Conservation (phyloP, 2,888 invertebrate species). For the Microctonus aethiopoides region DNA sequence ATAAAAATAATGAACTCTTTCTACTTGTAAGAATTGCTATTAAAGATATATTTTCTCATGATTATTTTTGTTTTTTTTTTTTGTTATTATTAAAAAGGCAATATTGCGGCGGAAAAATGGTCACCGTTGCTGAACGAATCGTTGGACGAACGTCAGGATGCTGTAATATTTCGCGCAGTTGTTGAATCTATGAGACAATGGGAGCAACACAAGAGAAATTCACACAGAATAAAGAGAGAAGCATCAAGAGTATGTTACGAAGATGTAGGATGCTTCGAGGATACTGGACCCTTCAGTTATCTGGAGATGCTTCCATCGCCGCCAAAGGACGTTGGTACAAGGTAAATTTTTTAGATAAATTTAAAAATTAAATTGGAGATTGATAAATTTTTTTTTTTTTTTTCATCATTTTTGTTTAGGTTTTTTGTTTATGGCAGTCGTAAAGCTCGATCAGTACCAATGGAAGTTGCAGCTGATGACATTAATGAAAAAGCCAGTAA, state of each 20-base stretch:
- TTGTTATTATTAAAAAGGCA: constrained; percentile 42
- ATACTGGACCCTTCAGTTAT: constrained; percentile 90
- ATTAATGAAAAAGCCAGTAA: constrained; percentile 60
- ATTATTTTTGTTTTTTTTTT: background rate
- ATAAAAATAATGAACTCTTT: background rate
- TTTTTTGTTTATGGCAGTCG: constrained; percentile 64
- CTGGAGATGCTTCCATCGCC: constrained; percentile 88
- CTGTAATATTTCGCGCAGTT: constrained; percentile 79
- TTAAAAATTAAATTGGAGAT: background rate
- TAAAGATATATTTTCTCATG: background rate
- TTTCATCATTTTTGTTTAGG: constrained; percentile 51
- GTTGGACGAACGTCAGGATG: constrained; percentile 79
- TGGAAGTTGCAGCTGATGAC: constrained; percentile 63
- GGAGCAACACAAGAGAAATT: constrained; percentile 72
- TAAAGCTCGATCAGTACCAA: constrained; percentile 62
- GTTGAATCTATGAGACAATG: constrained; percentile 79
- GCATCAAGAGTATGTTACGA: constrained; percentile 87
- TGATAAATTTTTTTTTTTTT: constrained; percentile 12
- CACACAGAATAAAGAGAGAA: constrained; percentile 77
- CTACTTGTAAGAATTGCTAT: background rate
- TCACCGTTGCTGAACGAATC: constrained; percentile 74
- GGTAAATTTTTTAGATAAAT: constrained; percentile 68
- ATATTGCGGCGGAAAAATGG: constrained; percentile 64
- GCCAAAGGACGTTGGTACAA: constrained; percentile 88
- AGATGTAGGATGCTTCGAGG: constrained; percentile 92